phyloP scores from a whole-genome alignment of 2,888 invertebrate species.

The Thecophora atra region DNA sequence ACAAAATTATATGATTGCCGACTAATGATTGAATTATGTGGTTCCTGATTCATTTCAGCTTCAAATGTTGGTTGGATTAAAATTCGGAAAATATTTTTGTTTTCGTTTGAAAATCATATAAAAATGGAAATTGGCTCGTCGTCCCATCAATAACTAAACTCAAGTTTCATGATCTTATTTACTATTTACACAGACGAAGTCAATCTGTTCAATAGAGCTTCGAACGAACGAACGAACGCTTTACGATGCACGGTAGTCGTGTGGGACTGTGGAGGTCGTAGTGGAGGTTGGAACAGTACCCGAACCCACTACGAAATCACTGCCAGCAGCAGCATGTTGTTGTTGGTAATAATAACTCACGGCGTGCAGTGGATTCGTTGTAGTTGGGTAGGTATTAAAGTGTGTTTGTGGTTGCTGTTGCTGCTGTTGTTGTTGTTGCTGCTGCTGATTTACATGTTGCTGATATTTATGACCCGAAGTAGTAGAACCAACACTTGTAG shows the following conservation, averaged over 20 bases:
- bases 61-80: no score
- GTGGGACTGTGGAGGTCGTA: neutral
- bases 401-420: conserved; percentile 31
- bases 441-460: conserved; percentile 44
- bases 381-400: conserved; percentile 37
- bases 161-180: neutral
- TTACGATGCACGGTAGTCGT: conserved; percentile 33
- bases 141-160: neutral
- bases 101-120: no score
- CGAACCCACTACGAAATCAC: conserved; percentile 40
- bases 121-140: no score
- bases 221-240: neutral
- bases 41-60: no score
- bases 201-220: no score
- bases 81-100: no score
- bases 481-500: conserved; percentile 34
- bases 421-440: conserved; percentile 40
- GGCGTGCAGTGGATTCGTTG: conserved; percentile 39
- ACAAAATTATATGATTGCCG: no score
- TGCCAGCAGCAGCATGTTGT: conserved; percentile 39
- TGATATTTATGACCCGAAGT: conserved; percentile 42
- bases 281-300: conserved; percentile 37
- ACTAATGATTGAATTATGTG: no score
- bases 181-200: conserved; percentile 11
- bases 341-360: conserved; percentile 46